Percentiles rank a stretch among this genome's conserved stretches.
Evolutionary conservation across 2,113 vertebrate genomes (phyloP).

Genomic region (Nibea coibor): DNA sequence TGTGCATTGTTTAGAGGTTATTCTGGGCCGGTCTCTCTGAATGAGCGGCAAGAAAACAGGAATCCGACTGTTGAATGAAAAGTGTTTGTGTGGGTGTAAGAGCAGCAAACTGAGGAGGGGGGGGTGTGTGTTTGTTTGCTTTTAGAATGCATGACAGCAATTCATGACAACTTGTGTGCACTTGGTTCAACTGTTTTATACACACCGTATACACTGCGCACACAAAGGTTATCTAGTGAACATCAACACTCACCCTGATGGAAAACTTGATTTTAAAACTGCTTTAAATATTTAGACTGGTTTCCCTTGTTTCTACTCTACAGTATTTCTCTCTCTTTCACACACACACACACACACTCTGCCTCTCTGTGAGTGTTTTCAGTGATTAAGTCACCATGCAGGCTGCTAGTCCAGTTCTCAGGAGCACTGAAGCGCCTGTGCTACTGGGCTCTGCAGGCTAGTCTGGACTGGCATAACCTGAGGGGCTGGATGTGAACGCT

Average conservation of each 20-base stretch:
- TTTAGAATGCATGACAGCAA: constrained; percentile 14
- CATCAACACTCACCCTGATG: constrained; percentile 47
- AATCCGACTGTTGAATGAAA: constrained; percentile 62
- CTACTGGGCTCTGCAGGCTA: constrained; percentile 18
- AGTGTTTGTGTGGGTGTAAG: constrained; percentile 17
- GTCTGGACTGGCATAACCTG: neutral
- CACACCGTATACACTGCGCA: neutral
- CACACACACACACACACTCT: neutral
- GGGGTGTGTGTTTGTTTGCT: constrained; percentile 25
- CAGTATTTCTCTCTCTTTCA: neutral
- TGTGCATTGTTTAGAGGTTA: constrained; percentile 51
- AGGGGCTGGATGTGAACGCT: neutral
- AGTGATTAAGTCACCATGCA: constrained; percentile 37
- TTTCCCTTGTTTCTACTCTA: constrained; percentile 27
- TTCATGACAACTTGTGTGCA: constrained; percentile 15
- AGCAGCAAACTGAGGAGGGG: constrained; percentile 8
- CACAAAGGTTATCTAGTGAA: constrained; percentile 31
- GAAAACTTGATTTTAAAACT: constrained; percentile 46
- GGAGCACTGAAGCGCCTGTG: neutral
- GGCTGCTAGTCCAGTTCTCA: constrained; percentile 34
- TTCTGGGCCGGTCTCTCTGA: constrained; percentile 57
- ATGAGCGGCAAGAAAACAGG: constrained; percentile 73
- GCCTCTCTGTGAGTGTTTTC: constrained; percentile 15
- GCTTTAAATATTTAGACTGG: constrained; percentile 49
- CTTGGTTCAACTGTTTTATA: constrained; percentile 29